phyloP scores from a whole-genome alignment of 1,140 invertebrate species.

The Drosophila sucinea region DNA sequence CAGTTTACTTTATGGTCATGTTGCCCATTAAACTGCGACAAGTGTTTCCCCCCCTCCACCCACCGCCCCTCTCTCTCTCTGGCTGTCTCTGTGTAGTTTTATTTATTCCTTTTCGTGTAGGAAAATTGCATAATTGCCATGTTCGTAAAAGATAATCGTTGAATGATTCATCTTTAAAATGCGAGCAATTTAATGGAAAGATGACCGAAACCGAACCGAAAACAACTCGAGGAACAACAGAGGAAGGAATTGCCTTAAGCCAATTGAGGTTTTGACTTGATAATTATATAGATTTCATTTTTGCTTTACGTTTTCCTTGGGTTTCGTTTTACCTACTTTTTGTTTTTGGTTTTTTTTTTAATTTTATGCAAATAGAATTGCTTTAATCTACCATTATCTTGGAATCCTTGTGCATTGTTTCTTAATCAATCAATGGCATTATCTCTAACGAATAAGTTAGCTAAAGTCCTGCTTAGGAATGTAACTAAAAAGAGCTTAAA shows the following conservation, averaged over 20 bases:
- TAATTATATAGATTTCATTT: conserved; percentile 8
- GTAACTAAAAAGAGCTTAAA: conserved; percentile 12
- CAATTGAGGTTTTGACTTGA: conserved; percentile 11
- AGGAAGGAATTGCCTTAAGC: conserved; percentile 14
- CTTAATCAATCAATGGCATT: not conserved
- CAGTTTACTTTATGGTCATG: conserved; percentile 36
- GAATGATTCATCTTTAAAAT: conserved; percentile 49
- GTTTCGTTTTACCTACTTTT: not conserved
- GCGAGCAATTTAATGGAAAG: conserved; percentile 24
- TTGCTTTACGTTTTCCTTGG: not conserved
- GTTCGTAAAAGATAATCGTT: conserved; percentile 38
- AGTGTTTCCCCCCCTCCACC: conserved; percentile 46
- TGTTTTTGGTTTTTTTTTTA: not conserved
- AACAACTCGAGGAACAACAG: not conserved
- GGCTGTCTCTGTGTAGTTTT: not conserved
- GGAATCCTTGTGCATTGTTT: not conserved
- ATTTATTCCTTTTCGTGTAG: conserved; percentile 28
- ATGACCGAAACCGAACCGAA: not conserved
- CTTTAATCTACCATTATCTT: not conserved
- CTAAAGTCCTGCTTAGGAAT: not conserved
- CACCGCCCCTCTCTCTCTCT: not conserved
- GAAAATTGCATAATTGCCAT: conserved; percentile 72
- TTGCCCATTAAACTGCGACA: conserved; percentile 64
- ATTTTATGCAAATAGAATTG: not conserved
- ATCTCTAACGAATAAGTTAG: not conserved